Evolutionary conservation across 2,113 vertebrate genomes (phyloP), one percentile per base, ranked within the genome.

Genomic region (Corydoras maculifer): DNA sequence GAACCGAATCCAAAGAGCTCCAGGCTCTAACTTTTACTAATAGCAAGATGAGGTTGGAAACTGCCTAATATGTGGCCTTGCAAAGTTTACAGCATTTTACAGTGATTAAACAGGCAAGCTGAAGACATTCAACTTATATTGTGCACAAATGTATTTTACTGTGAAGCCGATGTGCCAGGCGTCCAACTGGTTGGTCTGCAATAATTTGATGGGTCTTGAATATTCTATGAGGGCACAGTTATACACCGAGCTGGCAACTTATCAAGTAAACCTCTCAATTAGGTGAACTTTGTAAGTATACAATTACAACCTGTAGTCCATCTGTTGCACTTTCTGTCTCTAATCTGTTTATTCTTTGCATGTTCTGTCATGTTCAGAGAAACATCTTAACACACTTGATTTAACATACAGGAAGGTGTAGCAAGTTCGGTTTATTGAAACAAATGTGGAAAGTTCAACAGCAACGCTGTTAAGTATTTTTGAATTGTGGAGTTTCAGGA

Each of bases 11-110:
- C 72, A 74, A 68, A 43, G 12, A 62, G 72, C 72, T 61, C 50
- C 29, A n/a, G 65, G 72, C 72, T 62, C 15, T 57, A 60, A 74
- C 72, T 74, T 74, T 74, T 32, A 62, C 72, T 68, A 74, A 74
- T 62, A 74, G 53, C 72, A 43, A 54, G 58, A 74, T 68, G 58
- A 29, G 15, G 58, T 67, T 67, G 53, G 64, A 18, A n/a, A 61
- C 11, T 18, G 7, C 9, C 31, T 13, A 67, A 64, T 43, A 61
- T 67, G 57, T 60, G 58, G 55, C 57, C 71, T 66, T 73, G n/a
- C 54, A 35, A 60, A 31, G 55, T 62, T 59, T 65, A 35, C 57
- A 53, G 31, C 30, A 61, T 54, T 67, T 48, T 61, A 29, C 31
- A 61, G 58, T 12, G 9, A 3, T 66, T 60, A 12, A 1, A 10